Evolutionary conservation across 2,797 vertebrate genomes (phyloP), one percentile per base, ranked within the genome.

Genomic region (Manis pentadactyla): DNA sequence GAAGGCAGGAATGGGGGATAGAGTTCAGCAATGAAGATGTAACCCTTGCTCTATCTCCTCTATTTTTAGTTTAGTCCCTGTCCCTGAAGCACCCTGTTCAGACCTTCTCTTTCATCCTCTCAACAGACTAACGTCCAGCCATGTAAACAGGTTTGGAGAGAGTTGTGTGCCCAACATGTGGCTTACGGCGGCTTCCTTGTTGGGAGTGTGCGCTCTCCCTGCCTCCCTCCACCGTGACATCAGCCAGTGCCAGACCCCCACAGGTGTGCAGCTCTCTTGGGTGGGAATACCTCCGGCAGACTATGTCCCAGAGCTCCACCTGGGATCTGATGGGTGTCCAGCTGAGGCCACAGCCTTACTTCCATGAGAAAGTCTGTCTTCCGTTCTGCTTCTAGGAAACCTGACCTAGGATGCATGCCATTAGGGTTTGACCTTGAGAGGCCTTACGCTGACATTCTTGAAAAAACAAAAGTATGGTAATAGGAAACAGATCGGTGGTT

Each of bases 301-400:
- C 46, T 73, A 37, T 8, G 19, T 42, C 15, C 39, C 15, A 14
- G 29, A 23, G 27, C 4, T 73, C 68, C 39, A 17, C 7, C 12
- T 29, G 39, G 39, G 25, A 27, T 27, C 13, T 39, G 27, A 46
- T 4, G 13, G 23, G 69, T 73, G 39, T 73, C 39, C 39, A 46
- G 23, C 37, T 25, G 18, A 27, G 27, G 27, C 11, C 4, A 13
- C 10, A 55, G 25, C 66, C 51, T 31, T 1, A 42, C 19, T n/a
- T n/a, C 29, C 73, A n/a, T 4, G 18, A 9, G 27, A n/a, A 10
- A 5, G 5, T 25, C 42, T 9, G 8, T 5, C 0, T 9, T 17
- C 9, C 8, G 71, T 19, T 87, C n/a, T 21, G n/a, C 46, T 37
- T 34, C 31, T 49, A 49, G 69, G 34, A 75, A 21, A 63, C 14